Evolutionary conservation across 2,113 vertebrate species (phyloP), one percentile per base, ranked within the genome.

Genomic region (Phaethornis superciliosus): DNA sequence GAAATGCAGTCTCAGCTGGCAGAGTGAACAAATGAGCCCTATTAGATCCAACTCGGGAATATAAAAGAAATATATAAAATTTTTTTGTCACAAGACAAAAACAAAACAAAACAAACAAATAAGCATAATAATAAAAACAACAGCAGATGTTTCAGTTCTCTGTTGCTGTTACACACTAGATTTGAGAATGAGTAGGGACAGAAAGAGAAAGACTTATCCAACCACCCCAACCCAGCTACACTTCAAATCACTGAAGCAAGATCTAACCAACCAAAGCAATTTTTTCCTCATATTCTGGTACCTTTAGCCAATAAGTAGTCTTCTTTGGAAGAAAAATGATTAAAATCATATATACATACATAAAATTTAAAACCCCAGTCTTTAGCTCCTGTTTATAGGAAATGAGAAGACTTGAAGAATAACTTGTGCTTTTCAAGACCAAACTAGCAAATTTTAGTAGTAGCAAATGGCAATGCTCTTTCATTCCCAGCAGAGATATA

Each of bases 51-150:
- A 30, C 19, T 80, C 68, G 76, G 32, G 51, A 91, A 85, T 80
- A 76, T 55, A 82, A 95, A 79, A 91, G 58, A 46, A 88, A 93
- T 72, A 65, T 67, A 67, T 83, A 91, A 94, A 91, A 91, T 40
- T 35, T 65, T 65, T 27, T 71, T 91, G 58, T 85, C 85, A 88
- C 40, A 54, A 85, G 21, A 42, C 67, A 51, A 74, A 30, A 60
- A 37, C n/a, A 76, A 37, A 37, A 81, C 47, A 22, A n/a, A 1
- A 47, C 46, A 47, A 47, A 47, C 46, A 47, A 21, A 47, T 10
- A 47, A 47, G 40, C 40, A 40, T 10, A 40, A 40, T 40, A 40
- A 47, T 10, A 35, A 14, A 2, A 80, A 42, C 1, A 89, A 14
- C 8, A 65, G 35, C 30, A 85, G 44, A 58, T 81, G 46, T 89